Percentiles rank a stretch among this genome's conserved stretches.
These are phyloP conservation scores for Triplophysa tibetana DNA, from an alignment of 2,113 vertebrate species.

Conservation along the genomic window DNA sequence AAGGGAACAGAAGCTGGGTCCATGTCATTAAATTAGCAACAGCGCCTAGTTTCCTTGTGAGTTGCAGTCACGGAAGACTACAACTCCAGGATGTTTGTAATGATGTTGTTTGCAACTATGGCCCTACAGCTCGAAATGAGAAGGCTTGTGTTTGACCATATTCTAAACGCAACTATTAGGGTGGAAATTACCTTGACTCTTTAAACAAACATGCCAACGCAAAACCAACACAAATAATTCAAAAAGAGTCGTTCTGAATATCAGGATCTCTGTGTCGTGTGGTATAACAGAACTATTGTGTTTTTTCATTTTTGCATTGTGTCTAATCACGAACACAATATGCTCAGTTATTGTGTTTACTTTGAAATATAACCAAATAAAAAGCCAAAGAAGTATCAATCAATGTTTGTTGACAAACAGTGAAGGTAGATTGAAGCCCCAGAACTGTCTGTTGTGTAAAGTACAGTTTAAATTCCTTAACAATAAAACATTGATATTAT, in stretches of 20 bases:
- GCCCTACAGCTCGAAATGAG: slow-evolving; percentile 17
- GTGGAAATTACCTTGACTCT: slow-evolving; percentile 15
- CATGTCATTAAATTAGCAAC: slow-evolving; percentile 44
- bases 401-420: too few species aligned
- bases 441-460: neutral
- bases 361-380: too few species aligned
- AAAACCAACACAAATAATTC: neutral
- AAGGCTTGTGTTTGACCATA: slow-evolving; percentile 13
- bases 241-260: too few species aligned
- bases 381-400: too few species aligned
- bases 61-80: slow-evolving; percentile 36
- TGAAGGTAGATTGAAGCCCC: too few species aligned
- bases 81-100: slow-evolving; percentile 41
- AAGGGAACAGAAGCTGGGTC: slow-evolving; percentile 28
- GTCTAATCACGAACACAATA: too few species aligned
- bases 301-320: too few species aligned
- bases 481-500: slow-evolving; percentile 28
- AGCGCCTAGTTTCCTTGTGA: slow-evolving; percentile 24
- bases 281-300: too few species aligned
- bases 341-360: too few species aligned
- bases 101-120: slow-evolving; percentile 43
- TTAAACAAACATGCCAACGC: slow-evolving; percentile 5
- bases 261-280: too few species aligned
- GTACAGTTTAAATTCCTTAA: neutral
- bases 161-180: neutral